A percentile compares a stretch with the other conserved stretches of the same genome.
Conservation (phyloP, 2,797 vertebrate genomes). For the Xenopus petersii region DNA sequence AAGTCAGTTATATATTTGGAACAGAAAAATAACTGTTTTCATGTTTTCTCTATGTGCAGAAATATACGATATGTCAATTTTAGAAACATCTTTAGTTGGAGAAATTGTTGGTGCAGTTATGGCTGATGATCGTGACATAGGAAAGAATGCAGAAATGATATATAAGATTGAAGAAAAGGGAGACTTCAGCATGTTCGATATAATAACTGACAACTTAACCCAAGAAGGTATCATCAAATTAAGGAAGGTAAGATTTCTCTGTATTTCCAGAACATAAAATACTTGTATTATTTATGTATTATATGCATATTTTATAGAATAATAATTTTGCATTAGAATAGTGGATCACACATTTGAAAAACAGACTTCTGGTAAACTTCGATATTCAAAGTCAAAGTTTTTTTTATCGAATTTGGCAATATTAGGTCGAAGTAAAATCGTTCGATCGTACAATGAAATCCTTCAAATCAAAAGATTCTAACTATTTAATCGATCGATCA, state of each 20-base stretch:
- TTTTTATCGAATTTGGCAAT: no score
- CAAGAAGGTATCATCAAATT: slow-evolving; percentile 87
- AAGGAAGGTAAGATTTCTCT: slow-evolving; percentile 70
- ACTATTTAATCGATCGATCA: no score
- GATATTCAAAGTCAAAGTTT: no score
- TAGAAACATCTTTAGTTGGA: slow-evolving; percentile 77
- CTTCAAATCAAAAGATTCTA: no score
- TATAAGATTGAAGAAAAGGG: slow-evolving; percentile 80
- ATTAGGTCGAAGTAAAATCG: no score
- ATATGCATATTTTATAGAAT: no score
- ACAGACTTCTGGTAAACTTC: no score
- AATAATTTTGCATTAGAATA: no score
- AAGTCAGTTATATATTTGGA: background rate
- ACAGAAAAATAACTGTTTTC: background rate
- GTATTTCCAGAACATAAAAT: no score
- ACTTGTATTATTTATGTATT: no score
- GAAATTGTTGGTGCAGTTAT: slow-evolving; percentile 78
- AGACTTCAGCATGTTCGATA: slow-evolving; percentile 71
- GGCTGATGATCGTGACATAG: slow-evolving; percentile 82
- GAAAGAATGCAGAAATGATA: slow-evolving; percentile 83
- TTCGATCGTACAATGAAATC: no score
- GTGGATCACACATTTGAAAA: no score
- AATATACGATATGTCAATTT: slow-evolving; percentile 78
- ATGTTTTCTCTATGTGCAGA: slow-evolving; percentile 64
- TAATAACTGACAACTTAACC: slow-evolving; percentile 77